These are phyloP conservation scores for Panopea generosa DNA, from an alignment of 2,888 invertebrate species.

Conservation along the genomic window DNA sequence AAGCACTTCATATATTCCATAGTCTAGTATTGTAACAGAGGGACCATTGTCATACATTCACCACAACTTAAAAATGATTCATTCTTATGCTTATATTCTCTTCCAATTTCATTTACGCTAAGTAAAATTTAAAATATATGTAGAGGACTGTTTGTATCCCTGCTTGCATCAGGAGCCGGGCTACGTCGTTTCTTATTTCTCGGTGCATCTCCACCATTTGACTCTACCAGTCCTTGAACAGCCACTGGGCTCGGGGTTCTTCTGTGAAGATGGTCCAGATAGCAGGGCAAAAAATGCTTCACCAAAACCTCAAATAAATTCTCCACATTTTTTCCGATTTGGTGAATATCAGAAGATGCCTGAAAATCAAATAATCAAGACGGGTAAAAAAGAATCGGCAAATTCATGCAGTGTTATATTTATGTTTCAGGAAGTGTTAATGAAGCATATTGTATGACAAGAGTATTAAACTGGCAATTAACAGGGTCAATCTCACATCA, in stretches of 20 bases:
- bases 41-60: too few relatives aligned
- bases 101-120: too few relatives aligned
- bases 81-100: too few relatives aligned
- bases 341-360: constrained; percentile 79
- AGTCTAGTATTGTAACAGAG: too few relatives aligned
- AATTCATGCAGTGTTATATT: too few relatives aligned
- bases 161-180: constrained; percentile 50
- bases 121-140: constrained; percentile 29
- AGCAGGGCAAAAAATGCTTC: constrained; percentile 77
- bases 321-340: constrained; percentile 78
- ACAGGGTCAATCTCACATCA: too few relatives aligned
- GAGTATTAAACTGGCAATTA: too few relatives aligned
- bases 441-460: too few relatives aligned
- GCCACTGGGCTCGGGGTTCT: constrained; percentile 32
- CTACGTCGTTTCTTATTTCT: constrained; percentile 56
- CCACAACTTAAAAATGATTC: too few relatives aligned
- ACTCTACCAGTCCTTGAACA: constrained; percentile 16
- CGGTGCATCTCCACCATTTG: constrained; percentile 41
- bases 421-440: too few relatives aligned
- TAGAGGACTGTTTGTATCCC: constrained; percentile 35
- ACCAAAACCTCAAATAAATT: constrained; percentile 78
- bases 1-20: too few relatives aligned
- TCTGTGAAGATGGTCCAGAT: constrained; percentile 54
- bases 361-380: constrained; percentile 46
- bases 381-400: too few relatives aligned